Evolutionary conservation across 2,888 invertebrate genomes (phyloP).

Genomic region (Dicyrtoma fusca): DNA sequence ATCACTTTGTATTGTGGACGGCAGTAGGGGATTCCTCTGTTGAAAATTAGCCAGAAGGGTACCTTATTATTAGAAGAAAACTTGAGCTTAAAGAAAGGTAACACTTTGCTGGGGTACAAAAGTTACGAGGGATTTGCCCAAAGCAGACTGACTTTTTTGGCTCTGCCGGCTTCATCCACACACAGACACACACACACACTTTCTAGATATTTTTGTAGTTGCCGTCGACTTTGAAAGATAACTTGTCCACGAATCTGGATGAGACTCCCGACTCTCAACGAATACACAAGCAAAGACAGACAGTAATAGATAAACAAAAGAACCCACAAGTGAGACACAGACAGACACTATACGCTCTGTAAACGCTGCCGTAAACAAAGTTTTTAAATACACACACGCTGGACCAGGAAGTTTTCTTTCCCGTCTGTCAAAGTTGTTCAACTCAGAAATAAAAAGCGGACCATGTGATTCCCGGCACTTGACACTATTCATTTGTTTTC

Average conservation of each 20-base stretch:
- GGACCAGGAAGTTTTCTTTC: conserved; percentile 33
- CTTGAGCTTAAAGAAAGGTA: conserved; percentile 48
- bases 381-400: background rate
- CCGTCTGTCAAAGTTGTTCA: too few species aligned
- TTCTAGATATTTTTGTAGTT: background rate
- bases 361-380: background rate
- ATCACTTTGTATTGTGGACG: background rate
- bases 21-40: conserved; percentile 40
- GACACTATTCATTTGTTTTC: conserved; percentile 33
- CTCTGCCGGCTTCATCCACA: conserved; percentile 44
- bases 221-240: background rate
- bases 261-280: background rate
- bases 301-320: conserved; percentile 7
- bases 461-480: conserved; percentile 38
- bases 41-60: conserved; percentile 49
- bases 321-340: background rate
- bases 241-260: background rate
- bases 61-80: conserved; percentile 49
- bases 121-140: conserved; percentile 48
- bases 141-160: conserved; percentile 48
- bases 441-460: too few species aligned
- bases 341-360: background rate
- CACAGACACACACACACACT: conserved; percentile 14
- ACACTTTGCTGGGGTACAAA: conserved; percentile 45
- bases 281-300: background rate